A percentile compares a stretch with the other conserved stretches of the same genome.
phyloP scores from a whole-genome alignment of 2,888 invertebrate species.

The Caenorhabditis sp. region DNA sequence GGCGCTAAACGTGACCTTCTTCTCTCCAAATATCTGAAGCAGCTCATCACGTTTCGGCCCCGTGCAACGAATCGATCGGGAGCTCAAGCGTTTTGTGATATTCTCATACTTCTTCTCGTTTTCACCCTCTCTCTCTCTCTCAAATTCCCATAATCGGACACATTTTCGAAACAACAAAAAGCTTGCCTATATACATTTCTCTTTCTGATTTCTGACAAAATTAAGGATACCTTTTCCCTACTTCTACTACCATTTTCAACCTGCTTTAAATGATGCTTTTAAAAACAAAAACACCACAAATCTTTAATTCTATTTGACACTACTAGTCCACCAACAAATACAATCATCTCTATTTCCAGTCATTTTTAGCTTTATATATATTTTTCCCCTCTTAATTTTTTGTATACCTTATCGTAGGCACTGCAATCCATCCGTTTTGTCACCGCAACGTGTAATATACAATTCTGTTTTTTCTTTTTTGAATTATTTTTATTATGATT shows the following conservation, averaged over 20 bases:
- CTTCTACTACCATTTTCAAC: background rate
- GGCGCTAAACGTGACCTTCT: no score
- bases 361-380: background rate
- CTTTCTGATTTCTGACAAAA: background rate
- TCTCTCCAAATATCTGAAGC: no score
- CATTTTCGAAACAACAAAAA: background rate
- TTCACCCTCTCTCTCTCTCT: background rate
- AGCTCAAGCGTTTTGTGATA: slow-evolving; percentile 39
- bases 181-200: slow-evolving; percentile 22
- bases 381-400: background rate
- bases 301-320: no score
- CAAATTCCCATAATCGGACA: slow-evolving; percentile 10
- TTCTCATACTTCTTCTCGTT: background rate
- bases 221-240: background rate
- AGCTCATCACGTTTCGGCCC: slow-evolving; percentile 18
- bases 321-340: no score
- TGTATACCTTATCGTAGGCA: slow-evolving; percentile 35
- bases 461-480: slow-evolving; percentile 6
- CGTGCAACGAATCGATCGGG: slow-evolving; percentile 7
- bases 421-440: slow-evolving; percentile 40
- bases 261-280: background rate
- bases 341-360: no score
- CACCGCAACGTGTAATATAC: slow-evolving; percentile 45
- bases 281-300: no score
- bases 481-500: background rate